Evolutionary conservation across 1,140 invertebrate genomes (phyloP).

Genomic region (Colletes latitarsis): DNA sequence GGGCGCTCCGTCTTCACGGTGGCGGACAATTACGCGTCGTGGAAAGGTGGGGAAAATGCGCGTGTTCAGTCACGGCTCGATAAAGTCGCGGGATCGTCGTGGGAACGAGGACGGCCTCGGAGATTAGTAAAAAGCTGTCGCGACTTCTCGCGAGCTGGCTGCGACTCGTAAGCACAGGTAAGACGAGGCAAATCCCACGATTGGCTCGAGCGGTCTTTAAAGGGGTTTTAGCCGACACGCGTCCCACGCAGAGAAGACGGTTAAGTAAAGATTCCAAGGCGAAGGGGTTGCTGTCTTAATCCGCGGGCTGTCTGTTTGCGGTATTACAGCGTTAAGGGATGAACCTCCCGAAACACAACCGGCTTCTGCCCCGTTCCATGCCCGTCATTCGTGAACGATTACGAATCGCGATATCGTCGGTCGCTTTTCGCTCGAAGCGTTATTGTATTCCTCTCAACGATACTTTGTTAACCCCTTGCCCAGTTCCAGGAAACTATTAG

Average conservation of each 20-base stretch:
- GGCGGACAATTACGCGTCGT: not conserved
- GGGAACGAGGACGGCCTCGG: not conserved
- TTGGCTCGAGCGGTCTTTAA: conserved; percentile 67
- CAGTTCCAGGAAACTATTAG: too few relatives aligned
- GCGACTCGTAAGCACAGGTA: conserved; percentile 51
- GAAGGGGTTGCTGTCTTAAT: conserved; percentile 74
- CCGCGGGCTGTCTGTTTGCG: conserved; percentile 72
- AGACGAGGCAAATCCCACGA: conserved; percentile 65
- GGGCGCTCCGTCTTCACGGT: too few relatives aligned
- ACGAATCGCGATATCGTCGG: conserved; percentile 48
- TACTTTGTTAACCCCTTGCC: too few relatives aligned
- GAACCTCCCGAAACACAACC: conserved; percentile 63
- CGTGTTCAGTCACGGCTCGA: not conserved
- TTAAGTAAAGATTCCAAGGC: conserved; percentile 65
- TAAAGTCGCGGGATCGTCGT: not conserved
- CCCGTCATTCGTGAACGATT: conserved; percentile 56
- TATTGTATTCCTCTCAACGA: too few relatives aligned
- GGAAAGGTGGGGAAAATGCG: not conserved
- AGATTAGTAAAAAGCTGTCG: conserved; percentile 1
- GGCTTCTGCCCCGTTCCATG: conserved; percentile 2
- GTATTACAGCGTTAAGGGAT: conserved; percentile 74
- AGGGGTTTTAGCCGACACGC: conserved; percentile 65
- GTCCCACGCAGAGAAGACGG: conserved; percentile 57
- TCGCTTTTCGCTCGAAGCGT: not conserved
- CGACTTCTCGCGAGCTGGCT: conserved; percentile 29